Base-by-base conservation (phyloP, 2,113 vertebrate species). In the Empidonax traillii region DNA sequence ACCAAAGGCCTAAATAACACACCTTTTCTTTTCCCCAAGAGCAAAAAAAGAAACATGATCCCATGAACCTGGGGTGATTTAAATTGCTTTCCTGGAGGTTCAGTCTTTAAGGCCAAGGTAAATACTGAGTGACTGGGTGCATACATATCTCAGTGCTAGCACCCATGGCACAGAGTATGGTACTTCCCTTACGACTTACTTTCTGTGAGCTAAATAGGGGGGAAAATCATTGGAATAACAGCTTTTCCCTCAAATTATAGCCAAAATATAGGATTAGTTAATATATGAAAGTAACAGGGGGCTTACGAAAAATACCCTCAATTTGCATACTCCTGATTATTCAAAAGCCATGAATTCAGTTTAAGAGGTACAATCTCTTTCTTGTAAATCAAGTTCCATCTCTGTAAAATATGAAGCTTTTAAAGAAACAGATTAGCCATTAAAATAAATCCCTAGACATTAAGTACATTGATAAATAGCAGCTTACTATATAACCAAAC, bases 81-180 rank as follows among this genome's bases (percentile, higher is more conserved):
- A 30, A 55, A 61, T 13, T 61, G 31, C 12, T 53, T 39, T 55
- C 58, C 52, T 39, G 31, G 23, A 72, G 14, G 33, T 35, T 20
- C 13, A 58, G 22, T 30, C 27, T 75, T 16, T 53, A 86, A 65
- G 55, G 51, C 8, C 9, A 7, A 35, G 14, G 63, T 59, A 56
- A 33, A n/a, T 2, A 5, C 4, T 0, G 0, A 20, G 14, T 10
- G 21, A 27, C 1, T 51, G 46, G 18, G 31, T 17, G 7, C 37
- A 61, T 0, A 1, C 14, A 55, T 17, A 51, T 14, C 28, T 56
- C 75, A 41, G 28, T 35, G 41, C 51, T 14, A 11, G 20, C n/a
- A 61, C 22, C 35, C 37, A 52, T 4, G 51, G 31, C 9, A 20
- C 16, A 66, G 39, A 53, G 12, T 15, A 68, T 1, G 2, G 23